Conservation (phyloP, 2,888 invertebrate genomes). For the Chromoteleia sp. region DNA sequence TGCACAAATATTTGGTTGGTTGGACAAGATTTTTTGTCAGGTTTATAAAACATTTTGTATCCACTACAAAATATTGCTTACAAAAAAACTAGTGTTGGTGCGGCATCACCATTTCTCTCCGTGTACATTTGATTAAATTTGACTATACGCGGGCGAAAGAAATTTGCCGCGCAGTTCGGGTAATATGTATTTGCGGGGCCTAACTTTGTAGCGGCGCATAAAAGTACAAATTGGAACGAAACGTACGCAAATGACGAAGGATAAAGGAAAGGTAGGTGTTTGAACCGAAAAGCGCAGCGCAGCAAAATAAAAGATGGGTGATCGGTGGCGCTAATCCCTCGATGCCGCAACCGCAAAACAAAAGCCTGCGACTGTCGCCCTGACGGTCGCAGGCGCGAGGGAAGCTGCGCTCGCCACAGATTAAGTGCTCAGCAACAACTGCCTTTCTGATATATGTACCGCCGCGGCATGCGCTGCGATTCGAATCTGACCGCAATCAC, state of each 20-base stretch:
- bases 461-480: constrained; percentile 43
- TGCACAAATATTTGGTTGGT: too few relatives aligned
- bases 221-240: too few relatives aligned
- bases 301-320: constrained; percentile 24
- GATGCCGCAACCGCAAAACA: constrained; percentile 62
- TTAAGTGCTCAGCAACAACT: constrained; percentile 61
- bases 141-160: too few relatives aligned
- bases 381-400: constrained; percentile 32
- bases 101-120: too few relatives aligned
- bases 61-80: too few relatives aligned
- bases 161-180: too few relatives aligned
- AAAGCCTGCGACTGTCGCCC: constrained; percentile 49
- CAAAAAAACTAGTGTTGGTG: too few relatives aligned
- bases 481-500: constrained; percentile 57
- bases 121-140: too few relatives aligned
- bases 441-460: constrained; percentile 60
- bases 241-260: constrained; percentile 9
- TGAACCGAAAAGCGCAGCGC: constrained; percentile 3
- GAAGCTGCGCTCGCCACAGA: constrained; percentile 53
- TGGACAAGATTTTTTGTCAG: too few relatives aligned
- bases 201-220: too few relatives aligned
- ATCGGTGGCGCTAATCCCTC: constrained; percentile 51
- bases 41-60: too few relatives aligned
- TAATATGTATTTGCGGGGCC: too few relatives aligned
- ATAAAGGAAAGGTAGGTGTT: constrained; percentile 17